phyloP scores from a whole-genome alignment of 2,888 invertebrate genomes.

The Endomychus coccineus region DNA sequence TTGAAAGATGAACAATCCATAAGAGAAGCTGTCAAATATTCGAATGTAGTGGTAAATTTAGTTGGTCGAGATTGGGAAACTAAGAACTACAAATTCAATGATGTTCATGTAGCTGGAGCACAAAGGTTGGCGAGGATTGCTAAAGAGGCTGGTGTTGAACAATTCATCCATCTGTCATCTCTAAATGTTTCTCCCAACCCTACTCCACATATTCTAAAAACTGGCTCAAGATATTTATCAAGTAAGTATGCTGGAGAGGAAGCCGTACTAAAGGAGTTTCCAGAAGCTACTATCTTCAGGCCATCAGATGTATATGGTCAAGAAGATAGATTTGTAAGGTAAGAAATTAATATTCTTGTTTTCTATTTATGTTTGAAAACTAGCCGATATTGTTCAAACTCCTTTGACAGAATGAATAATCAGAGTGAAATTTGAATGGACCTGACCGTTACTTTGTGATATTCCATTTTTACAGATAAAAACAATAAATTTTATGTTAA shows the following conservation, averaged over 20 bases:
- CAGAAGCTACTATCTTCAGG: conserved; percentile 86
- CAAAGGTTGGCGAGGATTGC: conserved; percentile 70
- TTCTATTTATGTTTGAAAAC: neutral
- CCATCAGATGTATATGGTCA: conserved; percentile 91
- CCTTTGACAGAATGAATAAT: no score
- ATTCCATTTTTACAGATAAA: no score
- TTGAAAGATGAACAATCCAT: conserved; percentile 82
- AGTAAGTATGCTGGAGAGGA: conserved; percentile 80
- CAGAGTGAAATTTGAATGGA: no score
- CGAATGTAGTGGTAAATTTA: conserved; percentile 94
- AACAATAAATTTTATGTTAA: no score
- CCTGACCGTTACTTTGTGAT: no score
- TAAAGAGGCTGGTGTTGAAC: conserved; percentile 75
- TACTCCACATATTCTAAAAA: conserved; percentile 54
- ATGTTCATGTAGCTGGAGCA: conserved; percentile 83
- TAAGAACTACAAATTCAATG: conserved; percentile 76
- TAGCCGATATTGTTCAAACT: no score
- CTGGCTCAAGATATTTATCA: conserved; percentile 70
- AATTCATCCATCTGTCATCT: conserved; percentile 86
- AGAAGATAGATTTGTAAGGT: conserved; percentile 78
- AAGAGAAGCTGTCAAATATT: conserved; percentile 78
- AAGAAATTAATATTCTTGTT: conserved; percentile 14
- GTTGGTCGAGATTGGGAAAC: conserved; percentile 91
- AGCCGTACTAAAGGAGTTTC: conserved; percentile 91
- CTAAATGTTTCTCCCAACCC: conserved; percentile 73